Base-by-base conservation (phyloP, 1,140 invertebrate species). In the Anastrepha ludens region DNA sequence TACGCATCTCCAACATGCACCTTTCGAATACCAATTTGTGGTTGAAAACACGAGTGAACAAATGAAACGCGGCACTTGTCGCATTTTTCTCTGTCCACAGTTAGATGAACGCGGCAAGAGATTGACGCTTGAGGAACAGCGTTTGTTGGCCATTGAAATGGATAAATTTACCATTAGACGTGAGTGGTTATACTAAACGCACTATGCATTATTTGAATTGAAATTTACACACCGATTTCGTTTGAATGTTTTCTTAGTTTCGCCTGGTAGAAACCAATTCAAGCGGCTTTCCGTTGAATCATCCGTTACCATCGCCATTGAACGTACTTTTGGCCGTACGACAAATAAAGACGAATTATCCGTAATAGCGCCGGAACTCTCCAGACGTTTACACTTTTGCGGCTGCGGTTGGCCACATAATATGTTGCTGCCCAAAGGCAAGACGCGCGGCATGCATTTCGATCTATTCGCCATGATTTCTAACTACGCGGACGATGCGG, bases 1-100 rank as follows among this genome's bases (percentile, higher is more conserved):
- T 89, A 95, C 94, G 0, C 96, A 96, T 91, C 92, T 96, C 62
- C 95, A 96, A 90, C 95, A 96, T 88, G 94, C 94, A 9, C 94
- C 94, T 0, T 96, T 95, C 91, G 92, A 92, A 44, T 96, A 96
- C 89, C 93, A 89, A 3, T 94, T 94, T 86, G 93, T 92, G 55
- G 93, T 94, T 39, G 93, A 91, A 20, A 95, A 95, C 88, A 59
- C 86, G 55, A 90, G 89, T 6, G 86, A 50, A 5, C 41, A 89
- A 2, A 87, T 70, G 17, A 89, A 89, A 15, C 89, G 91, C 0
- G 95, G 94, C 11, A 95, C 95, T 11, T 95, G 95, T 29, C 93
- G 95, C 15, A 95, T 96, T 60, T 96, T 95, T 90, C 89, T 95
- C 85, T 94, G 94, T 6, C 95, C 95, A 5, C 94, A 94, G 88